Evolutionary conservation across 2,888 invertebrate genomes (phyloP).

Genomic region (Dasypolia templi): DNA sequence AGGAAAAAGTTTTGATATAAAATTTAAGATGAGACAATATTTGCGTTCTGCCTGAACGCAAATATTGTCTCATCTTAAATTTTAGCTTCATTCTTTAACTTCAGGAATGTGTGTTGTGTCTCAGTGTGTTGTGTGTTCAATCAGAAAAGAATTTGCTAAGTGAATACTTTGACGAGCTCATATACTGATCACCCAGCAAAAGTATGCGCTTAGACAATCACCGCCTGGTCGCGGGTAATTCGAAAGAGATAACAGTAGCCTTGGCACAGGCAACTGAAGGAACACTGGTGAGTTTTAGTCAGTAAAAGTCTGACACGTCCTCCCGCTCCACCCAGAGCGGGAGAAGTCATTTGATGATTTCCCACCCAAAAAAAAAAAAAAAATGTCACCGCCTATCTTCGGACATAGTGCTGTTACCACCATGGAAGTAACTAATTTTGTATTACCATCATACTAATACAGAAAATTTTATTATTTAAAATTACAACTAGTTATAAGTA

Average conservation of each 20-base stretch:
- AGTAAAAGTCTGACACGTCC: too few relatives aligned
- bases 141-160: constrained; percentile 12
- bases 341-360: too few relatives aligned
- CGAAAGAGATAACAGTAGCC: too few relatives aligned
- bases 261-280: too few relatives aligned
- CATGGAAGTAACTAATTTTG: neutral
- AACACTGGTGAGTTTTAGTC: too few relatives aligned
- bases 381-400: neutral
- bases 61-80: too few relatives aligned
- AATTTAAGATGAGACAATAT: constrained; percentile 28
- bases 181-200: neutral
- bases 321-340: too few relatives aligned
- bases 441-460: neutral
- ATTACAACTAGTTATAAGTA: neutral
- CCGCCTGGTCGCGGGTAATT: too few relatives aligned
- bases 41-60: constrained; percentile 5
- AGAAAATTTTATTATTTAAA: neutral
- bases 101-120: neutral
- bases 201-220: neutral
- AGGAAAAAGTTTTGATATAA: constrained; percentile 29
- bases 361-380: too few relatives aligned
- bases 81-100: too few relatives aligned
- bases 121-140: too few relatives aligned
- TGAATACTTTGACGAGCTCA: neutral
- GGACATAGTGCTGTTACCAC: neutral